phyloP scores from a whole-genome alignment of 2,888 invertebrate genomes.

The Scrobipalpa atriplicella region DNA sequence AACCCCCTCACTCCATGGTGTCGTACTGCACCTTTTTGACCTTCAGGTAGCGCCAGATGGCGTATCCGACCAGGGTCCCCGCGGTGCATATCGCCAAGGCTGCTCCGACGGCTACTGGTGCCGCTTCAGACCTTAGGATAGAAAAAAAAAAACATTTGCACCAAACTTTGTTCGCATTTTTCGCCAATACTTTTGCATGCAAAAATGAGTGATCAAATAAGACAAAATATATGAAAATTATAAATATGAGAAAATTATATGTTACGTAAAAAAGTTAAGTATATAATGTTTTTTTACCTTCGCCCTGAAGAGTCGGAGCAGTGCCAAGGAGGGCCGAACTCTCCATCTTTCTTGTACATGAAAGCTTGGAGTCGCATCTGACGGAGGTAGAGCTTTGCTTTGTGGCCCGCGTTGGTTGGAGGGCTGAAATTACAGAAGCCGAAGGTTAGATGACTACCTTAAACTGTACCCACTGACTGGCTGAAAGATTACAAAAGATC shows the following conservation, averaged over 20 bases:
- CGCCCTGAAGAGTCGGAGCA: constrained; percentile 78
- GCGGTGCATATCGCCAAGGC: constrained; percentile 91
- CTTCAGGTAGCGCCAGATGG: constrained; percentile 92
- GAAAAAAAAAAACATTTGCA: no score
- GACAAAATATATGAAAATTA: no score
- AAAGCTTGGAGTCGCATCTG: constrained; percentile 93
- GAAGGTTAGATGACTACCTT: no score
- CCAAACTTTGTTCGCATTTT: no score
- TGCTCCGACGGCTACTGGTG: constrained; percentile 88
- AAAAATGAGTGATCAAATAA: no score
- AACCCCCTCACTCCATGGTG: constrained; percentile 88
- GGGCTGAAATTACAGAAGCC: constrained; percentile 41
- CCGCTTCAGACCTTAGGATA: constrained; percentile 86
- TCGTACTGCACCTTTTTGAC: constrained; percentile 96
- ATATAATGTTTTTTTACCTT: no score
- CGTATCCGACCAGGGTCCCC: constrained; percentile 92
- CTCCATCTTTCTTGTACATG: constrained; percentile 90
- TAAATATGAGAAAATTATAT: no score
- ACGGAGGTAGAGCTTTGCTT: constrained; percentile 85
- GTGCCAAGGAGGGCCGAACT: constrained; percentile 86
- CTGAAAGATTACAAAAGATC: no score
- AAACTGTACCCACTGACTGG: no score
- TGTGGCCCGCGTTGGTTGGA: constrained; percentile 65
- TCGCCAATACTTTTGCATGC: no score
- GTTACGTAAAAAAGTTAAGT: no score